These are phyloP conservation scores for Zootermopsis nevadensis DNA, from an alignment of 2,888 invertebrate species.

Conservation along the genomic window DNA sequence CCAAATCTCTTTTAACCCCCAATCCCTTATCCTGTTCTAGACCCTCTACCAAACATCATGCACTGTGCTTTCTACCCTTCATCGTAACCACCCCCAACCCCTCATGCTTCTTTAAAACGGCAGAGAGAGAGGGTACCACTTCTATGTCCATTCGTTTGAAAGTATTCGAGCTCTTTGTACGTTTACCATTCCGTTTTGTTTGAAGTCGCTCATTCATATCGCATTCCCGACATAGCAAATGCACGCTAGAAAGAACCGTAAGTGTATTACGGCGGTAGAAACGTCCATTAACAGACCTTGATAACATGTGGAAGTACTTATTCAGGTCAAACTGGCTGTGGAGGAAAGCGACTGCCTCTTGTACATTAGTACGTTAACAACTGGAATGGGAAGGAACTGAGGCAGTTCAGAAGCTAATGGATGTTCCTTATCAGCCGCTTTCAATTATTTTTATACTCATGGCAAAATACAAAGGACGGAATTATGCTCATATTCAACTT, in stretches of 20 bases:
- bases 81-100: neutral
- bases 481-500: too few species aligned
- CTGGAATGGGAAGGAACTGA: neutral
- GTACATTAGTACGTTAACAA: neutral
- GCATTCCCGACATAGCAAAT: constrained; percentile 15
- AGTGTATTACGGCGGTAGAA: constrained; percentile 12
- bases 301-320: neutral
- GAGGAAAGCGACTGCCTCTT: neutral
- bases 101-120: neutral
- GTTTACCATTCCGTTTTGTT: constrained; percentile 25
- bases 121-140: neutral
- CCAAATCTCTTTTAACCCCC: constrained; percentile 24
- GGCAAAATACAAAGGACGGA: too few species aligned
- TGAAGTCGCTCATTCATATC: constrained; percentile 26
- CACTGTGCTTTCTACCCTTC: constrained; percentile 5
- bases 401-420: neutral
- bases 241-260: neutral
- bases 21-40: constrained; percentile 16
- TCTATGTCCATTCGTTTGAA: constrained; percentile 35
- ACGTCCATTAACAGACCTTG: constrained; percentile 1
- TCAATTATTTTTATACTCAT: too few species aligned
- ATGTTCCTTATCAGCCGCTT: neutral
- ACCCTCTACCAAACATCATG: constrained; percentile 25
- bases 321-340: neutral
- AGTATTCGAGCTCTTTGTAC: constrained; percentile 24